Base-by-base conservation (phyloP, 2,888 invertebrate genomes). In the Coenonympha arcania region DNA sequence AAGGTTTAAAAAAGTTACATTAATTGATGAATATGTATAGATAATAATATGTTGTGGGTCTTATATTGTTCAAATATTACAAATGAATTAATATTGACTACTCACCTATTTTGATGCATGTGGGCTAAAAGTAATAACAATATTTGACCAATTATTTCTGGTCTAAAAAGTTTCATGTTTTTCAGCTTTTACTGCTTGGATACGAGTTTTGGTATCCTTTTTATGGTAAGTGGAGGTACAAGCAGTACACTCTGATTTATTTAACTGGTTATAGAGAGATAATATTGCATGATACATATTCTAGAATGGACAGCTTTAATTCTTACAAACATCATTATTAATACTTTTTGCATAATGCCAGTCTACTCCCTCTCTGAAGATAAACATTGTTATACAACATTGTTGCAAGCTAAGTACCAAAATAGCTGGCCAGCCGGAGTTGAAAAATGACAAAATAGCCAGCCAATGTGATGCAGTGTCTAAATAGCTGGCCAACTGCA, bases 191-290 rank as follows among this genome's bases (percentile, higher is more conserved):
- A 73, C 85, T 73, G 69, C 79, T 84, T 72, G 76, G 85, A 82
- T 81, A 82, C 81, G 77, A 79, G 82, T 79, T 69, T 80, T 80
- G 79, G 69, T 82, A 78, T 73, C 76, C 72, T 70, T 71, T 70
- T 71, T 68, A 83, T 85, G 86, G 86, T 86, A 86, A 86, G 85
- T 86, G 84, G 75, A 77, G 75, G 85, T 85, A 84, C 82, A 55
- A 53, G 50, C 59, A 62, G 84, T 86, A 81, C 84, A 76, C 79
- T 82, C 82, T 67, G 56, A 56, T 63, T 52, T 55, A 64, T 69
- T 66, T 67, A 41, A 49, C 45, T 71, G 61, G 68, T 71, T 67
- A 58, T 66, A 71, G 34, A 67, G 67, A 65, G 47, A 43, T 50
- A 51, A 50, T 41, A 55, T 34, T 58, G 55, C 57, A 57, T 50